Evolutionary conservation across 2,888 invertebrate species (phyloP).

Genomic region (Sisyra nigra): DNA sequence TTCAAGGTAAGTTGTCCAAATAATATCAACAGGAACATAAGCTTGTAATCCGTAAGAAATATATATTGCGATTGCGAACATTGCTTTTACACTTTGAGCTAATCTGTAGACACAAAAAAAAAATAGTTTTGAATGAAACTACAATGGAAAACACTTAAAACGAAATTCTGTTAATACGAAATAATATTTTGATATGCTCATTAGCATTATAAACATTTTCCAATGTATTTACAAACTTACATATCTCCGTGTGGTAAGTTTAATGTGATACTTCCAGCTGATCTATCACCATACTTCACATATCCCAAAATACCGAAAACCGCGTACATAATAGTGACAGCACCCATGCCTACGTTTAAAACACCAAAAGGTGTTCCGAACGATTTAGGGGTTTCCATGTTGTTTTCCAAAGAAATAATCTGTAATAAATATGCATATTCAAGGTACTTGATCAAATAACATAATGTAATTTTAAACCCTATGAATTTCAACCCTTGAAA

Average conservation of each 20-base stretch:
- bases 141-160: too few species aligned
- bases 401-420: constrained; percentile 83
- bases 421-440: constrained; percentile 25
- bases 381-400: constrained; percentile 68
- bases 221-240: constrained; percentile 28
- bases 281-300: constrained; percentile 53
- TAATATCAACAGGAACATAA: constrained; percentile 71
- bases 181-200: too few species aligned
- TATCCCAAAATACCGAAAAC: constrained; percentile 74
- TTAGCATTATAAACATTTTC: too few species aligned
- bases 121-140: too few species aligned
- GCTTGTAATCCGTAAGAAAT: constrained; percentile 77
- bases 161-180: too few species aligned
- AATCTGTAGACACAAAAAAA: constrained; percentile 29
- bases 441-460: too few species aligned
- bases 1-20: constrained; percentile 39
- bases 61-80: constrained; percentile 55
- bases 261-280: constrained; percentile 63
- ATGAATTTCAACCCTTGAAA: too few species aligned
- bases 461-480: too few species aligned
- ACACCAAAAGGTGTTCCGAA: constrained; percentile 67
- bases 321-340: constrained; percentile 62
- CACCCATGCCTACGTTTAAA: constrained; percentile 63
- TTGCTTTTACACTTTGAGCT: constrained; percentile 42
- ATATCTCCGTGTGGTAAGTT: constrained; percentile 48